Percentiles rank a stretch among this genome's conserved stretches.
Evolutionary conservation across 2,888 invertebrate species (phyloP).

Genomic region (Hipparchia sbordonii): DNA sequence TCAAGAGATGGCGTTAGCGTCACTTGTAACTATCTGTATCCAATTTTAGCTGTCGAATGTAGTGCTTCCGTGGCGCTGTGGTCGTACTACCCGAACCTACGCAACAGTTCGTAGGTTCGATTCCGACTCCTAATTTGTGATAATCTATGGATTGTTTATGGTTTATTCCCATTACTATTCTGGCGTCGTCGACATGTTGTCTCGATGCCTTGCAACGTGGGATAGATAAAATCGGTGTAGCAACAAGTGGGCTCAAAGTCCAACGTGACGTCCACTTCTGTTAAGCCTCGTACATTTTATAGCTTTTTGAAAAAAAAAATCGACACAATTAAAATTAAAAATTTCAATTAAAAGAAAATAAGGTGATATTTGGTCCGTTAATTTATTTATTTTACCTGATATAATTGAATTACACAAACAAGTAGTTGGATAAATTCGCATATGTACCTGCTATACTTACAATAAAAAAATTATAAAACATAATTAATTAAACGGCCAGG

Average conservation of each 20-base stretch:
- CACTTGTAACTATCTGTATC: slow-evolving; percentile 9
- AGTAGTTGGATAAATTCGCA: too few relatives aligned
- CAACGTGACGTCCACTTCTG: slow-evolving; percentile 74
- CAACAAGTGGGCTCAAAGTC: slow-evolving; percentile 74
- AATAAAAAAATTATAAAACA: too few relatives aligned
- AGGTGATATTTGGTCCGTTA: too few relatives aligned
- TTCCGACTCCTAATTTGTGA: slow-evolving; percentile 14
- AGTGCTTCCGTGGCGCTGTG: slow-evolving; percentile 19
- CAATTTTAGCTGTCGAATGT: background rate
- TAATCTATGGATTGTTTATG: background rate
- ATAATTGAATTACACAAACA: too few relatives aligned
- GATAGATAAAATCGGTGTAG: slow-evolving; percentile 72
- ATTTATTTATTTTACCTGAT: too few relatives aligned
- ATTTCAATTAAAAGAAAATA: too few relatives aligned
- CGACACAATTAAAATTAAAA: too few relatives aligned
- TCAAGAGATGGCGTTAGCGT: slow-evolving; percentile 56
- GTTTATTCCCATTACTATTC: slow-evolving; percentile 53
- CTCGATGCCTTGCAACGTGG: slow-evolving; percentile 58
- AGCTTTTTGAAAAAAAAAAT: slow-evolving; percentile 47
- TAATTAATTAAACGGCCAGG: too few relatives aligned
- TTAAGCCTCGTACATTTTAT: slow-evolving; percentile 68
- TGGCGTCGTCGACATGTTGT: slow-evolving; percentile 54
- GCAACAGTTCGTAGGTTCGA: slow-evolving; percentile 34
- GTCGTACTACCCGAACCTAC: background rate
- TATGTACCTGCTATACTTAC: too few relatives aligned